Base-by-base conservation (phyloP, 2,888 invertebrate species). In the Brenthis daphne region DNA sequence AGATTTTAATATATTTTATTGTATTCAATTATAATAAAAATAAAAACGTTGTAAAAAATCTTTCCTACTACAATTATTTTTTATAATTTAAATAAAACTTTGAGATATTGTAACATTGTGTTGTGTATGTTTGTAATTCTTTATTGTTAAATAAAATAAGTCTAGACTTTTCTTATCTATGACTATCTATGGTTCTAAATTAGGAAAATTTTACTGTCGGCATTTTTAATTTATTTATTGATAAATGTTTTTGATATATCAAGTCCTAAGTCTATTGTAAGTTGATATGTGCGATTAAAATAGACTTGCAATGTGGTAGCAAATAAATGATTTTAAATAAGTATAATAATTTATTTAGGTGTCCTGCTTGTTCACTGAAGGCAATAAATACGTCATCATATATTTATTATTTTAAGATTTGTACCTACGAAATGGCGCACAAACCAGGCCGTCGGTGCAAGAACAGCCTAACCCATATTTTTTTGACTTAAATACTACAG, bases 221-320 rank as follows among this genome's bases (percentile, higher is more conserved):
- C 29, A 60, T 50, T 60, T 50, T 16, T 5, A 12, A 60, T 50
- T 29, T n/a, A n/a, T n/a, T 60, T 12, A 33, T 50, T 29, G 50
- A 50, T 48, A n/a, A n/a, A 56, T 29, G 16, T 24, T 13, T 56
- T 16, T 54, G 20, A 57, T 20, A 16, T 58, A 48, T 24, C 5
- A 24, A n/a, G 20, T 48, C 14, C n/a, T 20, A 14, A 14, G 24
- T 60, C 24, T 60, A 60, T 29, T 50, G 29, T 50, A 60, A 50
- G n/a, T 60, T 29, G 50, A 60, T 60, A 29, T 60, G 50, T n/a
- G 29, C 60, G 33, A 29, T 48, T n/a, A 33, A 58, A n/a, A 58
- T 5, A 24, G 33, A 60, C 50, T 50, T 60, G 47, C 48, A 50
- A 50, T 50, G 12, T 60, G 50, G 60, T 60, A 48, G 60, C 29